Base-by-base conservation (phyloP, 2,113 vertebrate genomes). In the Cinclus mexicanus region DNA sequence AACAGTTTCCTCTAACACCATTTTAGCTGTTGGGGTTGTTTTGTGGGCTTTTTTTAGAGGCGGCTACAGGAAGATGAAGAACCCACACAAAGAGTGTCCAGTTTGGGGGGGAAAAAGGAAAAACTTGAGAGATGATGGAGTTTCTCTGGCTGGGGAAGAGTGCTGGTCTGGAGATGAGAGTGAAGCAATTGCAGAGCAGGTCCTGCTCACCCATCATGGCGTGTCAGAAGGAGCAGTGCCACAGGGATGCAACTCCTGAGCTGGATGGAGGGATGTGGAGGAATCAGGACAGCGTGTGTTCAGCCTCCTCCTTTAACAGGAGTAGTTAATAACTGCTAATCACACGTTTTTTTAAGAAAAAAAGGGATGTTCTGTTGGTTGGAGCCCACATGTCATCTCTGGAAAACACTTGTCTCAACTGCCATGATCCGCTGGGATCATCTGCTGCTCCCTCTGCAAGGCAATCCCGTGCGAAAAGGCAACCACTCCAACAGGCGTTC, bases 351-450 rank as follows among this genome's bases (percentile, higher is more conserved):
- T 70, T 47, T 21, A 64, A 57, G 64, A 82, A 76, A 56, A 53
- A 82, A 31, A 11, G 35, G 31, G 56, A 71, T 67, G 84, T 94
- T 96, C 35, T 75, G 63, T 56, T 96, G 83, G 68, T 93, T 61
- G 82, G 84, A 95, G 76, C 68, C 84, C 67, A 52, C 74, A 42
- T 80, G 64, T 92, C 3, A 1, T 86, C 88, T 83, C 80, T 93
- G 93, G 85, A 52, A 39, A 95, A 84, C 93, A 89, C 92, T 96
- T 92, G 93, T 90, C 80, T 67, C 25, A 19, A 76, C 33, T 10
- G 7, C 90, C 8, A 0, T 3, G 55, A 81, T 95, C 92, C 81
- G 0, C 76, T 1, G 13, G 90, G 87, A 85, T 95, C 83, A 19
- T 90, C 68, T 79, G 47, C 81, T 5, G 33, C 84, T 79, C 37